A percentile compares a stretch with the other conserved stretches of the same genome.
Conservation (phyloP, 2,113 vertebrate genomes). For the Lagopus leucura region DNA sequence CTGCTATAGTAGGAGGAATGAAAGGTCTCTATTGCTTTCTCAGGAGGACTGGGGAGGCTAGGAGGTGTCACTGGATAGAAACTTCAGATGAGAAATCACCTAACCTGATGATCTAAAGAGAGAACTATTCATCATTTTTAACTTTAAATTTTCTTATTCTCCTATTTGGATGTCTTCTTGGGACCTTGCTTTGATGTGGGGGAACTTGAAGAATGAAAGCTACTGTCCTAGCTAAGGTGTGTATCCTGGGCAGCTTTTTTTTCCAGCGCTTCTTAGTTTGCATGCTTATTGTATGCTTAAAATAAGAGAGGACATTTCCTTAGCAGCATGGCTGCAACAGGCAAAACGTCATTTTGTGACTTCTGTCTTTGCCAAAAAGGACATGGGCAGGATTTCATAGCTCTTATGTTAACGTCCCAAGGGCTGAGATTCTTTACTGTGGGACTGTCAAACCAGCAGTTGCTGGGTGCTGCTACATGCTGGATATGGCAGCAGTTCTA, state of each 20-base stretch:
- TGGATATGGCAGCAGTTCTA: neutral
- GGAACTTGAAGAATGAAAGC: neutral
- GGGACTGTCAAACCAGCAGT: neutral
- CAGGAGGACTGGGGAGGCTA: neutral
- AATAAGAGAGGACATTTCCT: neutral
- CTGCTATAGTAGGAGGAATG: neutral
- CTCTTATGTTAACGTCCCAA: fast-evolving
- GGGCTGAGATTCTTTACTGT: neutral
- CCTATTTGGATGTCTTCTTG: neutral
- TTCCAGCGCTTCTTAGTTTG: neutral
- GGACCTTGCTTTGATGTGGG: neutral
- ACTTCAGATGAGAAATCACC: neutral
- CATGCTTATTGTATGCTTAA: neutral
- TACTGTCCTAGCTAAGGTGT: neutral
- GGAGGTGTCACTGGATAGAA: neutral
- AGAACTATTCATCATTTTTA: neutral
- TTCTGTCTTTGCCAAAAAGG: neutral
- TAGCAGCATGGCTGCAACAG: neutral
- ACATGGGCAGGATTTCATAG: neutral
- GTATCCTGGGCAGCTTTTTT: neutral
- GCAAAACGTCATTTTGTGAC: neutral
- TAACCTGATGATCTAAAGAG: neutral
- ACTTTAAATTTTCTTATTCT: neutral
- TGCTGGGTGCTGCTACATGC: neutral
- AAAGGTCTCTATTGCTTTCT: neutral